Evolutionary conservation across 2,797 vertebrate species (phyloP).

Genomic region (Eulemur coronatus): DNA sequence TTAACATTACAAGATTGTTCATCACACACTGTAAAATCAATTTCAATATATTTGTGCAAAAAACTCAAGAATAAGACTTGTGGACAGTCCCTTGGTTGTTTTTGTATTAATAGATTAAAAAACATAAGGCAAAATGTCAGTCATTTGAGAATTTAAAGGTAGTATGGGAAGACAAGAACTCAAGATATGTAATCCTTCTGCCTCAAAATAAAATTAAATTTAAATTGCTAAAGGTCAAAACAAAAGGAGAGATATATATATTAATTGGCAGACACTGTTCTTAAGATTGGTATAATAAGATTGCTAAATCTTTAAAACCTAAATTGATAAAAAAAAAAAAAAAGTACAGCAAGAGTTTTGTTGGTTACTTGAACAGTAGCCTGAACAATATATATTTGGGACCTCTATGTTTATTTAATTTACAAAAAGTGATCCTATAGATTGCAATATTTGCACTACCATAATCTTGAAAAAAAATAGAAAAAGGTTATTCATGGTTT

Average conservation of each 20-base stretch:
- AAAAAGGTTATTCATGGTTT: not conserved
- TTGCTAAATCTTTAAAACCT: slow-evolving; percentile 9
- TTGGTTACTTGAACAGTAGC: not conserved
- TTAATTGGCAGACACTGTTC: not conserved
- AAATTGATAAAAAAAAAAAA: not conserved
- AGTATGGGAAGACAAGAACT: not conserved
- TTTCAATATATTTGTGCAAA: not conserved
- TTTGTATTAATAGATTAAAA: not conserved
- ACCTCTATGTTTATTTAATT: not conserved
- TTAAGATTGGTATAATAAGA: not conserved
- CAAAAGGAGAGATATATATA: not conserved
- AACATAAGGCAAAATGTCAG: not conserved
- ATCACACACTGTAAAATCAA: not conserved
- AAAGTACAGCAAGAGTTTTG: not conserved
- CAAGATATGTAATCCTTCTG: not conserved
- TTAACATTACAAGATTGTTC: not conserved
- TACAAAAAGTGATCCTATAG: not conserved
- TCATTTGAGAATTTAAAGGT: not conserved
- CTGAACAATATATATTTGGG: not conserved
- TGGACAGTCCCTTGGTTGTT: not conserved
- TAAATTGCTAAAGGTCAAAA: not conserved
- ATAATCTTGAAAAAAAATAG: not conserved
- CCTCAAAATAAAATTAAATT: not conserved
- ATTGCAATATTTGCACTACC: not conserved
- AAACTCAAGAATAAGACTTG: not conserved